phyloP scores from a whole-genome alignment of 2,797 vertebrate species.

The Pseudochirops cupreus region DNA sequence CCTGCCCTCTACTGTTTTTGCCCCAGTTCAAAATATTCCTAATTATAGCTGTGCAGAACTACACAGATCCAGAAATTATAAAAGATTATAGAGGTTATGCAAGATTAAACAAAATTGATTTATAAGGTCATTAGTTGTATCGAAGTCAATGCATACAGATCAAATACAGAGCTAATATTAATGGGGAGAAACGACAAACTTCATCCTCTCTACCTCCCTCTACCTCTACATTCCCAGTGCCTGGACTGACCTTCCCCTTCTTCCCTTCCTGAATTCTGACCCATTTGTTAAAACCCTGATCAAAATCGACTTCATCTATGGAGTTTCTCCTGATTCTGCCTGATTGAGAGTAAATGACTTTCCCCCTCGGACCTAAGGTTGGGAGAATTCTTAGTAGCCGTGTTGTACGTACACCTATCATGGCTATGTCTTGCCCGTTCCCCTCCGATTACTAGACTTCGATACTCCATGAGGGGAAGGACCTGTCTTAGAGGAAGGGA shows the following conservation, averaged over 20 bases:
- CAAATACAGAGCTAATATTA: neutral
- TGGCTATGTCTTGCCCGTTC: neutral
- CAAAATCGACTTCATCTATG: neutral
- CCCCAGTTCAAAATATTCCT: neutral
- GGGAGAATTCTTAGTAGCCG: too few relatives aligned
- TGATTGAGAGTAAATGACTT: neutral
- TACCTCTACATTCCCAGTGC: neutral
- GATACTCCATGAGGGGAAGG: neutral
- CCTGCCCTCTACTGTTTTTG: neutral
- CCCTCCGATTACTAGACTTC: neutral
- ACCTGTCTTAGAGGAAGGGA: neutral
- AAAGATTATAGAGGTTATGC: neutral
- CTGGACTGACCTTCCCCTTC: neutral
- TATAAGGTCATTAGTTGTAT: constrained; percentile 54
- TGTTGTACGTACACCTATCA: neutral
- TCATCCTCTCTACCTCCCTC: neutral
- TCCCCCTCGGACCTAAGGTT: too few relatives aligned
- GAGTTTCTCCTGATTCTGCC: neutral
- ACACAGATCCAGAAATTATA: neutral
- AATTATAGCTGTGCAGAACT: neutral
- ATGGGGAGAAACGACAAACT: neutral
- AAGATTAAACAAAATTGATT: neutral
- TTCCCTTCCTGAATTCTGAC: neutral
- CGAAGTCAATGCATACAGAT: neutral
- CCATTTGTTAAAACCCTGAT: neutral